A percentile compares a stretch with the other conserved stretches of the same genome.
Evolutionary conservation across 2,888 invertebrate species (phyloP).

Genomic region (Ectobius pallidus): DNA sequence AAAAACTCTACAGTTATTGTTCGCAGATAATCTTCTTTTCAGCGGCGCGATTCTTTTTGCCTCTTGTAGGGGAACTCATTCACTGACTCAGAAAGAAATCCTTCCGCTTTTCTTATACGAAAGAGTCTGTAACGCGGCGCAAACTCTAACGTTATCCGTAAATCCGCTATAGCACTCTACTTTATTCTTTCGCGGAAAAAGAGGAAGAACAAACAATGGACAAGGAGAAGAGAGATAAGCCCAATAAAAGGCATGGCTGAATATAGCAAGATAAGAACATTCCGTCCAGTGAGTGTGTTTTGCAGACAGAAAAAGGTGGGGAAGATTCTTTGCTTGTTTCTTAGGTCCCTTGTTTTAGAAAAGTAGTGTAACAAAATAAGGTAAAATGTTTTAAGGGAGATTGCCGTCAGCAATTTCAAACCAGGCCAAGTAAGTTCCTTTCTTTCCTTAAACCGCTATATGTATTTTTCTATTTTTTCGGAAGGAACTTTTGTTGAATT

Average conservation of each 20-base stretch:
- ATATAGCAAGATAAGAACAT: conserved; percentile 24
- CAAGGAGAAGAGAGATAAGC: conserved; percentile 19
- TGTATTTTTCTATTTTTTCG: no score
- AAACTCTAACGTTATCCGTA: conserved; percentile 7
- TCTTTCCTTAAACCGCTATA: not conserved
- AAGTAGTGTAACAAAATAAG: not conserved
- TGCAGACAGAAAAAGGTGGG: not conserved
- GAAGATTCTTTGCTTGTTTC: not conserved
- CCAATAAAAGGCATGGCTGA: conserved; percentile 23
- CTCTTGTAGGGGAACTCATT: no score
- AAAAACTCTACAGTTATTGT: no score
- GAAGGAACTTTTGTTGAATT: conserved; percentile 11
- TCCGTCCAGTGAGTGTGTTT: conserved; percentile 12
- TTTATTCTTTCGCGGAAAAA: not conserved
- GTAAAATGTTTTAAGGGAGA: not conserved
- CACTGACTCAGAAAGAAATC: no score
- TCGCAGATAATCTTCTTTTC: no score
- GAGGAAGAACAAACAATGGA: conserved; percentile 9
- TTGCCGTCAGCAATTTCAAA: not conserved
- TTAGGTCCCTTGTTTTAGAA: not conserved
- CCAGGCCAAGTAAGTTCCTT: not conserved
- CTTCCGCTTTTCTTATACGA: no score
- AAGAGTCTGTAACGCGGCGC: no score
- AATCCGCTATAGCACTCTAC: conserved; percentile 11
- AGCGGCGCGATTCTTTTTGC: no score